These are phyloP conservation scores for Germaria angustata DNA, from an alignment of 2,888 invertebrate genomes.

Conservation along the genomic window DNA sequence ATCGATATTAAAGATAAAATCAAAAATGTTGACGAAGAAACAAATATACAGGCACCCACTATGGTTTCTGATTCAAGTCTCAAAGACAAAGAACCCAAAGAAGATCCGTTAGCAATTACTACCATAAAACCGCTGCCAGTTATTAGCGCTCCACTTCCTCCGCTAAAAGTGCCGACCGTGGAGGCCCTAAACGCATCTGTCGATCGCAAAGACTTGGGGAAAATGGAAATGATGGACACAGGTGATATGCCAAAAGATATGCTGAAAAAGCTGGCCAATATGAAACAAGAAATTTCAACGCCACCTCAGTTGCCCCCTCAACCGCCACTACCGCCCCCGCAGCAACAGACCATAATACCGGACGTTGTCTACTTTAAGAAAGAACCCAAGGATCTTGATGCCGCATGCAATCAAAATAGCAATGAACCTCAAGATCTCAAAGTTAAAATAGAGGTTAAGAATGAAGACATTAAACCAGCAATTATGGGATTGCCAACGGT, in stretches of 20 bases:
- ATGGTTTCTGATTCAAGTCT: conserved; percentile 67
- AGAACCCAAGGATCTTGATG: conserved; percentile 80
- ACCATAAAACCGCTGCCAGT: conserved; percentile 45
- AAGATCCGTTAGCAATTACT: conserved; percentile 63
- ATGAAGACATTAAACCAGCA: conserved; percentile 77
- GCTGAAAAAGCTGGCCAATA: conserved; percentile 79
- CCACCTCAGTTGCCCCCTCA: conserved; percentile 66
- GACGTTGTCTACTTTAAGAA: conserved; percentile 83
- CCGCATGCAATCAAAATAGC: conserved; percentile 79
- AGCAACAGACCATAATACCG: conserved; percentile 65
- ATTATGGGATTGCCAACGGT: conserved; percentile 69
- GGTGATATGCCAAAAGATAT: conserved; percentile 75
- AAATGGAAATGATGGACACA: conserved; percentile 72
- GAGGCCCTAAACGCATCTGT: conserved; percentile 76
- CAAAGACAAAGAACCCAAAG: conserved; percentile 66
- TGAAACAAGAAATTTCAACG: conserved; percentile 78
- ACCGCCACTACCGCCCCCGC: conserved; percentile 63
- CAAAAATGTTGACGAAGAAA: conserved; percentile 79
- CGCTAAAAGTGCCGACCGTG: conserved; percentile 75
- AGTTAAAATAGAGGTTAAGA: conserved; percentile 85
- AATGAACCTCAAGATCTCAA: conserved; percentile 87
- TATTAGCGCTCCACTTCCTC: conserved; percentile 61
- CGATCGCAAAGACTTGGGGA: conserved; percentile 71
- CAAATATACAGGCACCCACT: conserved; percentile 78
- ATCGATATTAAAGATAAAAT: conserved; percentile 75